A percentile compares a stretch with the other conserved stretches of the same genome.
Conservation (phyloP, 2,888 invertebrate species). For the Homarus gammarus region DNA sequence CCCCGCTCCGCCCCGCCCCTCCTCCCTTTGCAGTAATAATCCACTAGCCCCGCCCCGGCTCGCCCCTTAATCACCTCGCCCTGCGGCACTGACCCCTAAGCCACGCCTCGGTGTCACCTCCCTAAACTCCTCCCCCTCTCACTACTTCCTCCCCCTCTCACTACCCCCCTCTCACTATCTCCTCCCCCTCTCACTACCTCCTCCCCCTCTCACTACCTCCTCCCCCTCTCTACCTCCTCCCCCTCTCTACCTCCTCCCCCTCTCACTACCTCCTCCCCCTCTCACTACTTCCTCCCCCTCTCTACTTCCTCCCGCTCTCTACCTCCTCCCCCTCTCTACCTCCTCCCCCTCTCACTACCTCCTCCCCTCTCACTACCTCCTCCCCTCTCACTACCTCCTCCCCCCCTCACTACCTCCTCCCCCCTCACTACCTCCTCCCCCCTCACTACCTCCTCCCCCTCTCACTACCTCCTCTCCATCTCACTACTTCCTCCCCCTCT, state of each 20-base stretch:
- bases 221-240: not conserved
- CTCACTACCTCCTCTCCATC: too few relatives aligned
- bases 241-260: not conserved
- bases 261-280: not conserved
- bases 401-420: too few relatives aligned
- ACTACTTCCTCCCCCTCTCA: not conserved
- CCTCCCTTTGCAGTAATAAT: not conserved
- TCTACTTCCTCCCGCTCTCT: too few relatives aligned
- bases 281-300: not conserved
- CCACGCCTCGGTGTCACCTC: not conserved
- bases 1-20: not conserved
- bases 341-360: too few relatives aligned
- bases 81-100: not conserved
- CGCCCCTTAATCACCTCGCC: not conserved
- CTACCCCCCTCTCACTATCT: not conserved
- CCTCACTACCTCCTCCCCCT: too few relatives aligned
- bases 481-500: too few relatives aligned
- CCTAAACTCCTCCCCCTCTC: not conserved
- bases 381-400: too few relatives aligned
- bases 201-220: constrained; percentile 2
- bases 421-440: too few relatives aligned
- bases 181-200: not conserved
- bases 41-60: not conserved
- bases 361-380: too few relatives aligned
- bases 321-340: too few relatives aligned